phyloP scores from a whole-genome alignment of 1,140 invertebrate genomes.

The Megalonaias nervosa region DNA sequence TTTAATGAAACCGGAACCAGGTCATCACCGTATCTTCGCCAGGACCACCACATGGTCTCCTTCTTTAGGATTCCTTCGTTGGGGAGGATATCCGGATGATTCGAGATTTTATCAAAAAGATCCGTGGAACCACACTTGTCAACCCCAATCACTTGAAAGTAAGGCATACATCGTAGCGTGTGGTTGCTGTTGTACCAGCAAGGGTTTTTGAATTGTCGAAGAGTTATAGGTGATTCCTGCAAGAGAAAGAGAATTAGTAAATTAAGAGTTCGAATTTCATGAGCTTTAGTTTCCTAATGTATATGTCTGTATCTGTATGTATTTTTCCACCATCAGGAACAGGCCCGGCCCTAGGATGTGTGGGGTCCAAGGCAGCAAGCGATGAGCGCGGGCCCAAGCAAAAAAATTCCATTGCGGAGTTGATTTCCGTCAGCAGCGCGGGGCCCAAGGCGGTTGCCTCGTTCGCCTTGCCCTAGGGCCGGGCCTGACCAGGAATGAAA shows the following conservation, averaged over 20 bases:
- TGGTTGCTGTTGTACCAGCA: conserved; percentile 45
- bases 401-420: no score
- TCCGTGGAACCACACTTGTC: conserved; percentile 63
- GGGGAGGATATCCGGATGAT: conserved; percentile 49
- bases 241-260: neutral
- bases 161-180: conserved; percentile 51
- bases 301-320: no score
- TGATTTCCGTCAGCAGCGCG: no score
- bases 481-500: no score
- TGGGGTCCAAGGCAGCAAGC: no score
- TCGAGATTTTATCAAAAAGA: conserved; percentile 44
- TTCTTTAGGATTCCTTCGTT: conserved; percentile 49
- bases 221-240: conserved; percentile 43
- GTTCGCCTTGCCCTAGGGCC: no score
- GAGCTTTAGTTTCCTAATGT: no score
- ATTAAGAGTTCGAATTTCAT: no score
- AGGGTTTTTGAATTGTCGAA: conserved; percentile 54
- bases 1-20: neutral
- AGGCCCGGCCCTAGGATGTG: no score
- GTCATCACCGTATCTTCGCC: conserved; percentile 55
- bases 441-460: no score
- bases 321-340: no score
- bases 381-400: no score
- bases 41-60: conserved; percentile 62
- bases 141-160: conserved; percentile 59